These are phyloP conservation scores for Lipophrys pholis DNA, from an alignment of 2,113 vertebrate genomes.

Conservation along the genomic window DNA sequence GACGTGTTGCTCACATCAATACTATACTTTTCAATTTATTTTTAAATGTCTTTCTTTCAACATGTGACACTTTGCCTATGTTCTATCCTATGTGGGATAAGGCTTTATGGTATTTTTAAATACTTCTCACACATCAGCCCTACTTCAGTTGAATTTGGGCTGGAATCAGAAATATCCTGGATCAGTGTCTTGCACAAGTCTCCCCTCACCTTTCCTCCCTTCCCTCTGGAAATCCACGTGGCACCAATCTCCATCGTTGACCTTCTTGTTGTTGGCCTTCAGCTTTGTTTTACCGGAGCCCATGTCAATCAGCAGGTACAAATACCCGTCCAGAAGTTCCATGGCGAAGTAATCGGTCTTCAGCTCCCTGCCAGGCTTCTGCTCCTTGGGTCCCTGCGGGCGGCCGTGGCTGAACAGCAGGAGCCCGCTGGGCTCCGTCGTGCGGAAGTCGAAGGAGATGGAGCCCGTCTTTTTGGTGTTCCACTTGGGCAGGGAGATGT, in stretches of 20 bases:
- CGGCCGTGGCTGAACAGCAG: constrained; percentile 91
- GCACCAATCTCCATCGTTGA: constrained; percentile 95
- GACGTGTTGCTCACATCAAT: too few relatives aligned
- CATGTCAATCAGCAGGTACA: constrained; percentile 94
- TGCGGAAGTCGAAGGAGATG: constrained; percentile 95
- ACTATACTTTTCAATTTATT: too few relatives aligned
- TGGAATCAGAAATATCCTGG: too few relatives aligned
- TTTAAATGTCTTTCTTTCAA: too few relatives aligned
- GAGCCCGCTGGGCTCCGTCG: constrained; percentile 91
- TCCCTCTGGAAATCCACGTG: constrained; percentile 96
- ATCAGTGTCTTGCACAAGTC: neutral
- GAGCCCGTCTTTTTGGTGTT: constrained; percentile 91
- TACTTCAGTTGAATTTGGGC: too few relatives aligned
- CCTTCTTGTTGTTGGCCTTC: constrained; percentile 92
- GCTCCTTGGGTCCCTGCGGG: constrained; percentile 79
- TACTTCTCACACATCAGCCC: too few relatives aligned
- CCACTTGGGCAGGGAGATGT: constrained; percentile 89
- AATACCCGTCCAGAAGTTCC: constrained; percentile 92
- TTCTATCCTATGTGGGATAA: too few relatives aligned
- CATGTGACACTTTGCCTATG: too few relatives aligned
- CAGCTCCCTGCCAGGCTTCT: constrained; percentile 81
- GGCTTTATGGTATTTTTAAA: too few relatives aligned
- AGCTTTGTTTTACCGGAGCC: constrained; percentile 92
- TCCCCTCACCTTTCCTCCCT: constrained; percentile 88
- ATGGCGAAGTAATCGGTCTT: constrained; percentile 92